Evolutionary conservation across 2,797 vertebrate species (phyloP).

Genomic region (Centropyge bicolor): DNA sequence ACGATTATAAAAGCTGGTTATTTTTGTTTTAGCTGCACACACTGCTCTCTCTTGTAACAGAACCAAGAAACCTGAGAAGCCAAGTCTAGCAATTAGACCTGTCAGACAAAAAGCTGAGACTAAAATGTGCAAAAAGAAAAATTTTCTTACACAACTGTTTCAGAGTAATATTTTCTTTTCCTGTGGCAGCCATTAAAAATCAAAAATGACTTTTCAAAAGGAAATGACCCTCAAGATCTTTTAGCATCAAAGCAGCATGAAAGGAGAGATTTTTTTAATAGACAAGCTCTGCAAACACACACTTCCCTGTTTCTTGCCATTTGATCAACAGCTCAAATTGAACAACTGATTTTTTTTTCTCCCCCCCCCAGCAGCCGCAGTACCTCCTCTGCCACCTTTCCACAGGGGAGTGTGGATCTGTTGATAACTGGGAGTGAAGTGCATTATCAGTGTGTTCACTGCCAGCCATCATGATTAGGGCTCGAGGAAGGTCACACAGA

Average conservation of each 20-base stretch:
- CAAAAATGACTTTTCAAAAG: slow-evolving; percentile 6
- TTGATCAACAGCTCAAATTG: slow-evolving; percentile 65
- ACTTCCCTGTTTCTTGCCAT: slow-evolving; percentile 38
- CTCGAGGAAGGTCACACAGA: slow-evolving; percentile 80
- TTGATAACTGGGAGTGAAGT: slow-evolving; percentile 84
- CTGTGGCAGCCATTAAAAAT: slow-evolving; percentile 15
- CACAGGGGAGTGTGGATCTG: slow-evolving; percentile 74
- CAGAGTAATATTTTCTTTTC: slow-evolving; percentile 7
- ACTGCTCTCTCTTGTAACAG: slow-evolving; percentile 22
- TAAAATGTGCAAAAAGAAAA: slow-evolving; percentile 3
- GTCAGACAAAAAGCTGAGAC: neutral
- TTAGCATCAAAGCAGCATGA: slow-evolving; percentile 19
- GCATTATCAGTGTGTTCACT: slow-evolving; percentile 84
- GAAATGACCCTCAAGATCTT: slow-evolving; percentile 34
- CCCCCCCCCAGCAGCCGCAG: slow-evolving; percentile 15
- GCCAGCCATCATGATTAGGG: slow-evolving; percentile 83
- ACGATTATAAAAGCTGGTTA: slow-evolving; percentile 53
- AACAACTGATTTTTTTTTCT: slow-evolving; percentile 31
- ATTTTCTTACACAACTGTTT: slow-evolving; percentile 29
- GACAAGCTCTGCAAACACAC: slow-evolving; percentile 32
- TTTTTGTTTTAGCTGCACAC: slow-evolving; percentile 62
- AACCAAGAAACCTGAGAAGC: slow-evolving; percentile 30
- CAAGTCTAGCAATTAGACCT: slow-evolving; percentile 23
- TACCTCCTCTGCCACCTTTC: slow-evolving; percentile 70
- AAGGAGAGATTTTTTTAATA: slow-evolving; percentile 18